Percentiles rank a stretch among this genome's conserved stretches.
phyloP scores from a whole-genome alignment of 2,888 invertebrate genomes.

The Drosophila acutilabella region DNA sequence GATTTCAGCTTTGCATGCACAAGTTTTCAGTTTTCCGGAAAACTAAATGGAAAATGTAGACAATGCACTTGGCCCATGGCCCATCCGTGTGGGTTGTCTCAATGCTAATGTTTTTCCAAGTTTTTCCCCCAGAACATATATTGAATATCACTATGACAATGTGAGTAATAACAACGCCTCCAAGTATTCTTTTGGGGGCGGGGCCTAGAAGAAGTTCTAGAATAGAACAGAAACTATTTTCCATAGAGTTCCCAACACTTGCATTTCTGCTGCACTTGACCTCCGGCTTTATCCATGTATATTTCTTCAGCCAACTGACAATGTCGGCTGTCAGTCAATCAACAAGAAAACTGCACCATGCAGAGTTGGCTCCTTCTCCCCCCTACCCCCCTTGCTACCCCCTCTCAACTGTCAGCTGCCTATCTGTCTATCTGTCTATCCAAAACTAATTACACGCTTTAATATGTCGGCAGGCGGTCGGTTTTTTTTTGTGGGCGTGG shows the following conservation, averaged over 20 bases:
- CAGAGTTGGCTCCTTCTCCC: slow-evolving; percentile 19
- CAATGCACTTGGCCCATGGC: slow-evolving; percentile 21
- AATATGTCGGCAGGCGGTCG: slow-evolving; percentile 60
- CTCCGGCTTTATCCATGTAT: slow-evolving; percentile 27
- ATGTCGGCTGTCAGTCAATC: slow-evolving; percentile 61
- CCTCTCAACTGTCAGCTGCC: slow-evolving; percentile 22
- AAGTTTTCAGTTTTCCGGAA: slow-evolving; percentile 27
- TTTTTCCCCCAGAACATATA: slow-evolving; percentile 8
- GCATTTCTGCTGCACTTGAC: slow-evolving; percentile 59
- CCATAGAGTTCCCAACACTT: slow-evolving; percentile 1
- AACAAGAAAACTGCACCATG: slow-evolving; percentile 49
- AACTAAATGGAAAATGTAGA: slow-evolving; percentile 17
- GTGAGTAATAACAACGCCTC: slow-evolving; percentile 18
- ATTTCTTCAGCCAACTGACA: slow-evolving; percentile 26
- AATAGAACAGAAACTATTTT: slow-evolving; percentile 29
- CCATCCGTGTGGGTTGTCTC: slow-evolving; percentile 7
- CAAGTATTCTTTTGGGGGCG: slow-evolving; percentile 2
- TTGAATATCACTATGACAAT: slow-evolving; percentile 34
- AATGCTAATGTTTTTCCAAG: slow-evolving; percentile 18
- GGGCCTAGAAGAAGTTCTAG: slow-evolving; percentile 11
- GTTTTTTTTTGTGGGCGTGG: slow-evolving; percentile 46
- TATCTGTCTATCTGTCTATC: slow-evolving; percentile 60
- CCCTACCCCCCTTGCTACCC: not conserved
- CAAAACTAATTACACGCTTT: slow-evolving; percentile 74
- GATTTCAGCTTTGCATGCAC: slow-evolving; percentile 47